phyloP scores from a whole-genome alignment of 1,140 invertebrate genomes.

The Teleogryllus occipitalis region DNA sequence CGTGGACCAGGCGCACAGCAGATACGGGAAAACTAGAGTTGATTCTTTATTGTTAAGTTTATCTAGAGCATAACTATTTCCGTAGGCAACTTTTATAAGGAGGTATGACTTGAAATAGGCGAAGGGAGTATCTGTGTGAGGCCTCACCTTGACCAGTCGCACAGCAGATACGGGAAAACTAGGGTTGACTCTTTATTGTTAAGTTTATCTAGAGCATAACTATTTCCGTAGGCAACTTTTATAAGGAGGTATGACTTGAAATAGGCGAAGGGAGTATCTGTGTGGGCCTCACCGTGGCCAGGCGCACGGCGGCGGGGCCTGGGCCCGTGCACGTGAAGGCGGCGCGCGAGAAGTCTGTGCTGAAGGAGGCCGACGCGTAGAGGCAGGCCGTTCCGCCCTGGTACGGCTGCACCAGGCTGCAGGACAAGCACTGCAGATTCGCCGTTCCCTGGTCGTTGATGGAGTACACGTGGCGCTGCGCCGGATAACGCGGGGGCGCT shows the following conservation, averaged over 20 bases:
- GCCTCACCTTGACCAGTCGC: slow-evolving; percentile 41
- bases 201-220: too few relatives aligned
- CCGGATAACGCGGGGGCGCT: slow-evolving; percentile 43
- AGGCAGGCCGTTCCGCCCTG: slow-evolving; percentile 47
- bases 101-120: too few relatives aligned
- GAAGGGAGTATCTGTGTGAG: too few relatives aligned
- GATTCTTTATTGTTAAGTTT: too few relatives aligned
- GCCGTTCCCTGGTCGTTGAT: slow-evolving; percentile 26
- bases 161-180: background rate
- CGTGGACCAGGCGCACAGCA: too few relatives aligned
- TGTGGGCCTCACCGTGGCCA: slow-evolving; percentile 38
- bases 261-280: too few relatives aligned
- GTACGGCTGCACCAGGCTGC: slow-evolving; percentile 36
- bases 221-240: too few relatives aligned
- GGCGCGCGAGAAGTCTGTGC: slow-evolving; percentile 54
- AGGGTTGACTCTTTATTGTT: too few relatives aligned
- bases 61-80: too few relatives aligned
- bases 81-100: too few relatives aligned
- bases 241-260: too few relatives aligned
- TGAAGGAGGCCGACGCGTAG: slow-evolving; percentile 58
- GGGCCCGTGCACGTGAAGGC: slow-evolving; percentile 68
- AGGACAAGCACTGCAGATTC: slow-evolving; percentile 47
- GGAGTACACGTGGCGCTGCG: slow-evolving; percentile 41
- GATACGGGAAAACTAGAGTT: too few relatives aligned
- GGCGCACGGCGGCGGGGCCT: slow-evolving; percentile 27